A percentile compares a stretch with the other conserved stretches of the same genome.
Evolutionary conservation across 2,797 vertebrate genomes (phyloP).

Genomic region (Gadopsis marmoratus): DNA sequence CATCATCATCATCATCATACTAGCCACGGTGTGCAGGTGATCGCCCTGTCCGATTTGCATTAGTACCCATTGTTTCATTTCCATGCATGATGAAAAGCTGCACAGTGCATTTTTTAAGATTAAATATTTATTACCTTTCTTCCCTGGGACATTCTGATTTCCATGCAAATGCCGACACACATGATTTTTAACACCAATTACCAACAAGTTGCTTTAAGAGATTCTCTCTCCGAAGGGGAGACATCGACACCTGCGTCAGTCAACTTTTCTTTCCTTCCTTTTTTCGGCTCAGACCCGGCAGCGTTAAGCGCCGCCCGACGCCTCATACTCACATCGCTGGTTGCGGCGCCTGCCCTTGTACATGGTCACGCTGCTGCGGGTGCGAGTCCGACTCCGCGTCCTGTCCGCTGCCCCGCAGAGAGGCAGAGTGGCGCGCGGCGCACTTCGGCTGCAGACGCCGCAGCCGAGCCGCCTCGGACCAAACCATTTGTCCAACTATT

Average conservation of each 20-base stretch:
- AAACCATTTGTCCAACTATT: conserved; percentile 70
- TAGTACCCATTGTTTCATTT: background rate
- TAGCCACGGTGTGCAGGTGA: background rate
- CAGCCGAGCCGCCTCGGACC: conserved; percentile 63
- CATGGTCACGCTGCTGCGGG: conserved; percentile 65
- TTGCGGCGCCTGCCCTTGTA: conserved; percentile 81
- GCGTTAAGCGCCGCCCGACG: background rate
- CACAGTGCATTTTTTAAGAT: conserved; percentile 9
- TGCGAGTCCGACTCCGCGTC: background rate
- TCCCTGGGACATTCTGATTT: background rate
- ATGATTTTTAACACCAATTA: background rate
- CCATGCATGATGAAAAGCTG: background rate
- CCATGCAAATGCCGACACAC: conserved; percentile 16
- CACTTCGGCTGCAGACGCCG: conserved; percentile 29
- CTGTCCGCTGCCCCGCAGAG: conserved; percentile 33
- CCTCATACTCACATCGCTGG: conserved; percentile 81
- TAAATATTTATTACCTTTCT: background rate
- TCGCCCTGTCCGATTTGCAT: conserved; percentile 1
- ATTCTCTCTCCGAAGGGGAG: background rate
- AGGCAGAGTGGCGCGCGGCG: conserved; percentile 38
- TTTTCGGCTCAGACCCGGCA: background rate
- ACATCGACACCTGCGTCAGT: background rate
- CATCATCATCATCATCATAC: background rate
- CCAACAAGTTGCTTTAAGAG: background rate
- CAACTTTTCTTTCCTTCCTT: background rate